Evolutionary conservation across 2,113 vertebrate species (phyloP).

Genomic region (Zosterops borbonicus): DNA sequence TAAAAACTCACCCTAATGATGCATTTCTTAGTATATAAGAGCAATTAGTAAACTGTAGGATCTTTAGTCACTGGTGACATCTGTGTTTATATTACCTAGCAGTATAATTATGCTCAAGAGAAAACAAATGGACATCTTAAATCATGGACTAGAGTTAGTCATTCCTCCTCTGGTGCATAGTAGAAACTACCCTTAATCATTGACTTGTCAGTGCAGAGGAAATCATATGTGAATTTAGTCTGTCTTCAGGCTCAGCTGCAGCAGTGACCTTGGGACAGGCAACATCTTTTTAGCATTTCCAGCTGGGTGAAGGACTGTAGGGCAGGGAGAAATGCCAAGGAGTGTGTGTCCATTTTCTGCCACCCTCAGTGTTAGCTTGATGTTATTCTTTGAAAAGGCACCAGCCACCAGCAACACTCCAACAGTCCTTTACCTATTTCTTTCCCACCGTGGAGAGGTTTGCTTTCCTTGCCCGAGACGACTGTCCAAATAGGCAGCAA

Average conservation of each 20-base stretch:
- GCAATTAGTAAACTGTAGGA: neutral
- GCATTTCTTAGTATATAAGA: neutral
- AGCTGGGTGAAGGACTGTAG: neutral
- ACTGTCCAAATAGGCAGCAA: neutral
- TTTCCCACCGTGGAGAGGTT: neutral
- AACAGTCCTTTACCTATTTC: neutral
- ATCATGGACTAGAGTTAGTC: neutral
- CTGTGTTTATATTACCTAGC: neutral
- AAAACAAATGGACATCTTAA: constrained; percentile 9
- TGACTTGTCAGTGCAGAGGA: neutral
- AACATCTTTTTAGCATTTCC: neutral
- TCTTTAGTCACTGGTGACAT: neutral
- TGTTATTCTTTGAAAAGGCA: neutral
- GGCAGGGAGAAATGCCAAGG: neutral
- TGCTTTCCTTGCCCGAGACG: neutral
- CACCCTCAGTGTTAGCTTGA: neutral
- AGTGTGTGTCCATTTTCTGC: neutral
- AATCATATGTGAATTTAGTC: neutral
- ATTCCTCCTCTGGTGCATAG: neutral
- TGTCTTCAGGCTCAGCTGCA: neutral
- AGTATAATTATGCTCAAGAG: neutral
- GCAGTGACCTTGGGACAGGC: neutral
- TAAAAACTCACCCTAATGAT: neutral
- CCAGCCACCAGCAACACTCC: neutral
- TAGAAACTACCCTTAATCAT: neutral